Conservation (phyloP, 2,113 vertebrate genomes). For the Triplophysa siluroides region DNA sequence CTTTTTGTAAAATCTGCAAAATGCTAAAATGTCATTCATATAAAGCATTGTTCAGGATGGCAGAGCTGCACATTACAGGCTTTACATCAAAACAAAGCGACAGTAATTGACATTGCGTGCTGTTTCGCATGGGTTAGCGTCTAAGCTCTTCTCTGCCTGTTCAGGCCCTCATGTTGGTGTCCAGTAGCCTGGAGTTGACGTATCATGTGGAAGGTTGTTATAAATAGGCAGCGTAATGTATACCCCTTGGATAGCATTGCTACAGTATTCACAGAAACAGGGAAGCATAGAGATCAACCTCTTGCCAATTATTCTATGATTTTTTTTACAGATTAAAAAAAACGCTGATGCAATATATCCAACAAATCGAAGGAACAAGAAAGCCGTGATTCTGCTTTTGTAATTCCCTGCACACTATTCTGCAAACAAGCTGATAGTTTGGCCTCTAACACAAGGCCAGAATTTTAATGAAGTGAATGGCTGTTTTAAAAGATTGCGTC, state of each 20-base stretch:
- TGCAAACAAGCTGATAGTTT: slow-evolving; percentile 59
- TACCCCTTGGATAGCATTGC: slow-evolving; percentile 50
- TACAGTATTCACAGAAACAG: slow-evolving; percentile 41
- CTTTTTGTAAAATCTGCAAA: not conserved
- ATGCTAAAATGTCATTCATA: not conserved
- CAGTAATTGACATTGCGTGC: not conserved
- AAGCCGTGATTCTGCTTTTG: not conserved
- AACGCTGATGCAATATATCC: not conserved
- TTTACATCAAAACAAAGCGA: not conserved
- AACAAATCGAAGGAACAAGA: not conserved
- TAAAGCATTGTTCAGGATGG: not conserved
- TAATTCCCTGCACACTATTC: not conserved
- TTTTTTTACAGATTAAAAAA: no score
- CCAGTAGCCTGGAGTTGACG: slow-evolving; percentile 36
- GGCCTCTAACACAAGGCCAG: slow-evolving; percentile 56
- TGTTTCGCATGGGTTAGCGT: slow-evolving; percentile 23
- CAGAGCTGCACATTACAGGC: not conserved
- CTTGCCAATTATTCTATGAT: no score
- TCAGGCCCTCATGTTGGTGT: slow-evolving; percentile 38
- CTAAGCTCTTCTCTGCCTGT: slow-evolving; percentile 9
- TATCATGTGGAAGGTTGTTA: slow-evolving; percentile 62
- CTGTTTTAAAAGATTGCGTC: slow-evolving; percentile 14
- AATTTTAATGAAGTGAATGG: slow-evolving; percentile 72
- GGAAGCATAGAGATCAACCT: not conserved
- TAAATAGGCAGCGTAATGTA: slow-evolving; percentile 70